Conservation (phyloP, 2,797 vertebrate genomes). For the Girardinus metallicus region DNA sequence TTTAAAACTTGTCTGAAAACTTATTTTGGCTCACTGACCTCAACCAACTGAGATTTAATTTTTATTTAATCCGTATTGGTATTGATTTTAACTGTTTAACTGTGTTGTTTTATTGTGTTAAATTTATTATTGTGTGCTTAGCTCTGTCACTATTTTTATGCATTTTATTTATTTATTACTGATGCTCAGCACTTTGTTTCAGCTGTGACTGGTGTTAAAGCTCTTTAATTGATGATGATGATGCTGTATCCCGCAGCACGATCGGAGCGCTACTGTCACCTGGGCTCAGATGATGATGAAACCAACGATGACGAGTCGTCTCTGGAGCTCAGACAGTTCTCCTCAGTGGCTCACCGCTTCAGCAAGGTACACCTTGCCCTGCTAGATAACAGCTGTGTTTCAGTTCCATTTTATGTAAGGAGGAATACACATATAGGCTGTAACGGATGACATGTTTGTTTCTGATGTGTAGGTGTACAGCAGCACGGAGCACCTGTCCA, state of each 20-base stretch:
- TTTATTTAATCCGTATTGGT: background rate
- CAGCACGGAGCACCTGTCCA: slow-evolving; percentile 90
- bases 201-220: background rate
- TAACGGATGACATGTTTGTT: background rate
- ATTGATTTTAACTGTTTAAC: background rate
- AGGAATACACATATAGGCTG: background rate
- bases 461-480: slow-evolving; percentile 86
- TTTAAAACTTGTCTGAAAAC: background rate
- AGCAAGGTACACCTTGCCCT: slow-evolving; percentile 84
- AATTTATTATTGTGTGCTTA: background rate
- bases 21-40: background rate
- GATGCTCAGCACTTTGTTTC: background rate
- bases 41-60: background rate
- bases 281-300: slow-evolving; percentile 89
- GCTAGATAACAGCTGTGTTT: background rate
- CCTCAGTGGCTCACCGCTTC: slow-evolving; percentile 92
- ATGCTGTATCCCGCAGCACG: slow-evolving; percentile 78
- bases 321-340: slow-evolving; percentile 91
- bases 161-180: background rate
- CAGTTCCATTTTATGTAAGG: background rate
- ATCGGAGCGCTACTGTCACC: slow-evolving; percentile 88
- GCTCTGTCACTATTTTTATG: background rate
- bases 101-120: background rate
- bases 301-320: slow-evolving; percentile 91
- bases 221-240: background rate